A percentile compares a stretch with the other conserved stretches of the same genome.
phyloP scores from a whole-genome alignment of 1,140 invertebrate species.

The Trachymyrmex cornetzi region DNA sequence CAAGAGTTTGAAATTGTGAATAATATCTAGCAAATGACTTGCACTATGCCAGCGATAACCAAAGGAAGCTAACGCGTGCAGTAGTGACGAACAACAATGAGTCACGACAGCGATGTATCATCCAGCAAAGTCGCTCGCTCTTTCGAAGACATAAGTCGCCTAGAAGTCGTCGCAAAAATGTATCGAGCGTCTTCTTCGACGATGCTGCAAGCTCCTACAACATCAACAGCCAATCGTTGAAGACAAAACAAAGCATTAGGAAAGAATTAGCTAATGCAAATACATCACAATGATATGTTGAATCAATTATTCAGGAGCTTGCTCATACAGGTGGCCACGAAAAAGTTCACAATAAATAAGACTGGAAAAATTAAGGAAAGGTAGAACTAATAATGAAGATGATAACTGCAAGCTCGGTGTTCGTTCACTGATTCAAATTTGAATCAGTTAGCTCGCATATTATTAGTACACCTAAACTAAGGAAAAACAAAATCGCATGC shows the following conservation, averaged over 20 bases:
- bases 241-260: slow-evolving; percentile 20
- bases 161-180: slow-evolving; percentile 59
- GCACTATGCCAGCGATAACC: slow-evolving; percentile 24
- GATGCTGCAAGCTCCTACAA: slow-evolving; percentile 60
- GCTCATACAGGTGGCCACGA: neutral
- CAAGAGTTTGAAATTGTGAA: neutral
- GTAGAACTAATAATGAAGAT: slow-evolving; percentile 6
- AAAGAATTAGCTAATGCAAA: neutral
- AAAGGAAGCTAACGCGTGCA: slow-evolving; percentile 30
- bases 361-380: neutral
- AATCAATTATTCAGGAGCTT: neutral
- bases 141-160: slow-evolving; percentile 9
- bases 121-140: slow-evolving; percentile 19
- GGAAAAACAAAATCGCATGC: neutral
- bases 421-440: neutral
- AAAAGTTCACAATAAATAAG: slow-evolving; percentile 17
- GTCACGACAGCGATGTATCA: slow-evolving; percentile 34
- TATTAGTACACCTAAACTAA: neutral
- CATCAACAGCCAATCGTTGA: slow-evolving; percentile 57
- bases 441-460: neutral
- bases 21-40: slow-evolving; percentile 42
- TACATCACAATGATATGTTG: neutral
- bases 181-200: slow-evolving; percentile 57
- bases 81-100: slow-evolving; percentile 29
- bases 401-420: neutral